These are phyloP conservation scores for Drosophila pruinosa DNA, from an alignment of 1,140 invertebrate species.

Conservation along the genomic window DNA sequence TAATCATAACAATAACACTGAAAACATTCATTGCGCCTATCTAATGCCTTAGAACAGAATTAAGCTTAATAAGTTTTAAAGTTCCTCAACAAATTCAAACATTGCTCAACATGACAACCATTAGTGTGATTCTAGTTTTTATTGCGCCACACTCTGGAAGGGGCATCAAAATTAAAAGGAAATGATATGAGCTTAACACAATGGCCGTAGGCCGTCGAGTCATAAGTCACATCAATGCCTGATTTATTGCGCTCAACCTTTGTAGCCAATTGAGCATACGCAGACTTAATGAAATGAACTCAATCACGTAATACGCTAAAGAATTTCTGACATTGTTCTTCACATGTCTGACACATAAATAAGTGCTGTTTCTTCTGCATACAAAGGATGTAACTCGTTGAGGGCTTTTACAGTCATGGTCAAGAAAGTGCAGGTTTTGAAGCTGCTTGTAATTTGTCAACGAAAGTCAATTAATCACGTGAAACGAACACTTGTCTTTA, in stretches of 20 bases:
- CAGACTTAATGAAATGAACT: slow-evolving; percentile 22
- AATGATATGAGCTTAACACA: slow-evolving; percentile 34
- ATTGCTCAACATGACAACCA: slow-evolving; percentile 13
- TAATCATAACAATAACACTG: slow-evolving; percentile 22
- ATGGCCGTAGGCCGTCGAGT: neutral
- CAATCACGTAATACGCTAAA: slow-evolving; percentile 49
- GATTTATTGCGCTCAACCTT: slow-evolving; percentile 55
- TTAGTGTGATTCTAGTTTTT: slow-evolving; percentile 5
- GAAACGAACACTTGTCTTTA: neutral
- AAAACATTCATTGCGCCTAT: slow-evolving; percentile 33
- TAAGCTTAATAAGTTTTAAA: neutral
- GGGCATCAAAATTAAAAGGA: slow-evolving; percentile 40
- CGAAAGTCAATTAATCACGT: slow-evolving; percentile 4
- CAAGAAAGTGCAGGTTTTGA: neutral
- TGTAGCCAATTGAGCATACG: slow-evolving; percentile 2
- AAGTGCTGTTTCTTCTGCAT: neutral
- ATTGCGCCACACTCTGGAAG: neutral
- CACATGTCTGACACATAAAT: slow-evolving; percentile 51
- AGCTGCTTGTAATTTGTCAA: neutral
- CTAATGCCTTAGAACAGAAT: slow-evolving; percentile 27
- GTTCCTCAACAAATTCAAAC: slow-evolving; percentile 7
- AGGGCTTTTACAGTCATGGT: neutral
- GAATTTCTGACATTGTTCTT: slow-evolving; percentile 36
- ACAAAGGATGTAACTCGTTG: slow-evolving; percentile 2
- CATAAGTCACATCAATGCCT: slow-evolving; percentile 30